Percentiles rank a stretch among this genome's conserved stretches.
These are phyloP conservation scores for Chironomus striatipennis DNA, from an alignment of 1,140 invertebrate genomes.

Conservation along the genomic window DNA sequence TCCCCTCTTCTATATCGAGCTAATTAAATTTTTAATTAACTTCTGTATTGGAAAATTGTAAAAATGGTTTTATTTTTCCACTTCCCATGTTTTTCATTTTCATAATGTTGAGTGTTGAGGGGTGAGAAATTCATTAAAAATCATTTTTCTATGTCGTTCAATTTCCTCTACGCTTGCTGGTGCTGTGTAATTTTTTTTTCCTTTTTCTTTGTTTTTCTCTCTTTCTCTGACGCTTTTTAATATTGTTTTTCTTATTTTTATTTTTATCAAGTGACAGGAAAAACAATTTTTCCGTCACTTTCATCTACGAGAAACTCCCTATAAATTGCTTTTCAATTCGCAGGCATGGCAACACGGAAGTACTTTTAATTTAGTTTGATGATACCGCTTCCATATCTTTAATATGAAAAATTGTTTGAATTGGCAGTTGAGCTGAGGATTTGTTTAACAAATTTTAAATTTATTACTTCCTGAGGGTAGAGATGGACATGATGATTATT, in stretches of 20 bases:
- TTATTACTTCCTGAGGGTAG: too few relatives aligned
- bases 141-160: neutral
- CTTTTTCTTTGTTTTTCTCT: too few relatives aligned
- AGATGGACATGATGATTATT: too few relatives aligned
- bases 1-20: neutral
- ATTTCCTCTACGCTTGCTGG: too few relatives aligned
- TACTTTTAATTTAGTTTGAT: neutral
- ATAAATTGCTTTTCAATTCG: neutral
- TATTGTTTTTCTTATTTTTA: neutral
- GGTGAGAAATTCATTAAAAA: slow-evolving; percentile 21
- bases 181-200: too few relatives aligned
- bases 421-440: too few relatives aligned
- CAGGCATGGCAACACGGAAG: neutral
- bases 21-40: slow-evolving; percentile 24
- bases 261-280: neutral
- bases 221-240: too few relatives aligned
- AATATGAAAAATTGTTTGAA: neutral
- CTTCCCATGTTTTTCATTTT: neutral
- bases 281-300: neutral
- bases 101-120: neutral
- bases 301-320: neutral
- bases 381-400: neutral
- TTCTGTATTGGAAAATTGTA: neutral
- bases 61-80: neutral
- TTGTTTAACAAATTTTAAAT: too few relatives aligned